Evolutionary conservation across 2,888 invertebrate genomes (phyloP).

Genomic region (Drosophila pegasa): DNA sequence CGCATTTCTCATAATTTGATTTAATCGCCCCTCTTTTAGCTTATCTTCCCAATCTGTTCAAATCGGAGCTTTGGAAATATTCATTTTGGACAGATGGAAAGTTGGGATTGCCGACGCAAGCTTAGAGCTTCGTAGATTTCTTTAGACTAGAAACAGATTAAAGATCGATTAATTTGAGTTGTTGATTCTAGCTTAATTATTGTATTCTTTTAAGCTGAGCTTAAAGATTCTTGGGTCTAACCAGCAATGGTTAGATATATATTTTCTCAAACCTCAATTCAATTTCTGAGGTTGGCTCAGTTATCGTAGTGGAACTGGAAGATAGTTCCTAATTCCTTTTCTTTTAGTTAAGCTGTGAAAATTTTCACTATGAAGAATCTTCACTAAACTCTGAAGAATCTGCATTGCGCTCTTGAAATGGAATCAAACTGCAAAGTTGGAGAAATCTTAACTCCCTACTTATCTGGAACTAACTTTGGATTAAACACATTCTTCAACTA

Average conservation of each 20-base stretch:
- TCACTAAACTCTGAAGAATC: neutral
- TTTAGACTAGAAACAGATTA: neutral
- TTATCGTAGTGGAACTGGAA: no score
- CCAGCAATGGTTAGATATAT: no score
- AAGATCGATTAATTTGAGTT: neutral
- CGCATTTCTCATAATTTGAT: conserved; percentile 13
- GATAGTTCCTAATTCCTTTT: no score
- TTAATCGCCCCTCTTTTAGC: conserved; percentile 3
- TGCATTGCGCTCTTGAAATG: neutral
- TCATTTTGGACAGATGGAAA: conserved; percentile 1
- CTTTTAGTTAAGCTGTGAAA: neutral
- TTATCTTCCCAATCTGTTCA: conserved; percentile 7
- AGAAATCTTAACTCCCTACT: no score
- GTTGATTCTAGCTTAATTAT: no score
- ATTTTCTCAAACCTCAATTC: neutral
- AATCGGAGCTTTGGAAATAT: conserved; percentile 1
- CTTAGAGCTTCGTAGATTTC: no score
- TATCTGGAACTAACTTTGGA: neutral
- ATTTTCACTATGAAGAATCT: no score
- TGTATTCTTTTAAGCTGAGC: neutral
- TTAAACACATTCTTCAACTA: neutral
- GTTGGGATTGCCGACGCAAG: neutral
- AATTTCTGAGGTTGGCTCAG: no score
- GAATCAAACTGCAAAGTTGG: no score
- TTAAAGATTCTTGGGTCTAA: neutral